These are phyloP conservation scores for Oreotrochilus melanogaster DNA, from an alignment of 2,113 vertebrate genomes.

Conservation along the genomic window DNA sequence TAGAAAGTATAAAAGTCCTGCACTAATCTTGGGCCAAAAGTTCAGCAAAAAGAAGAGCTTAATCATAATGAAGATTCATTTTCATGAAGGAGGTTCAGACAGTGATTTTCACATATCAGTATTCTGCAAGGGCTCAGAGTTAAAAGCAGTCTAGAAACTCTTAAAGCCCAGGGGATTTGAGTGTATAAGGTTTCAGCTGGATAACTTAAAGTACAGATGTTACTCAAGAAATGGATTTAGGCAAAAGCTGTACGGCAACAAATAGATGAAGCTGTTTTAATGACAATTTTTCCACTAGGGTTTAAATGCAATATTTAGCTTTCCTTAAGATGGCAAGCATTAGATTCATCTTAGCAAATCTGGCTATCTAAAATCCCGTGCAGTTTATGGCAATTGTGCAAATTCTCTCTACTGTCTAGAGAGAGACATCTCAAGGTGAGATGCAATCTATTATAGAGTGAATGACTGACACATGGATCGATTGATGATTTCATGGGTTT, in stretches of 20 bases:
- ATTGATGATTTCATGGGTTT: neutral
- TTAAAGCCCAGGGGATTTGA: neutral
- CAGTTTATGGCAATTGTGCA: neutral
- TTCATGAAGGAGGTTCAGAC: neutral
- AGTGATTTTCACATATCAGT: neutral
- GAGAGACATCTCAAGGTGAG: neutral
- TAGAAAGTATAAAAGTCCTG: neutral
- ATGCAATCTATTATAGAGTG: neutral
- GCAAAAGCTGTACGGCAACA: neutral
- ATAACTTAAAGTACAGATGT: neutral
- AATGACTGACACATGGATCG: neutral
- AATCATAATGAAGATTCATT: neutral
- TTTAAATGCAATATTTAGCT: neutral
- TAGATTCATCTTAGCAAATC: neutral
- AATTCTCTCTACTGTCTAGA: neutral
- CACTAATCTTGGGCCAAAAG: neutral
- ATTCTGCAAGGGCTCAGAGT: neutral
- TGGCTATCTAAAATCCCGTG: neutral
- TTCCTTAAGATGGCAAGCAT: neutral
- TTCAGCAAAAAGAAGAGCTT: neutral
- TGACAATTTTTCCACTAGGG: neutral
- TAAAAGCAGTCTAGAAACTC: neutral
- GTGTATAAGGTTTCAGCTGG: neutral
- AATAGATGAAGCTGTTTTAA: neutral
- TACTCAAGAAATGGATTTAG: neutral